Base-by-base conservation (phyloP, 2,797 vertebrate species). In the Mus caroli region DNA sequence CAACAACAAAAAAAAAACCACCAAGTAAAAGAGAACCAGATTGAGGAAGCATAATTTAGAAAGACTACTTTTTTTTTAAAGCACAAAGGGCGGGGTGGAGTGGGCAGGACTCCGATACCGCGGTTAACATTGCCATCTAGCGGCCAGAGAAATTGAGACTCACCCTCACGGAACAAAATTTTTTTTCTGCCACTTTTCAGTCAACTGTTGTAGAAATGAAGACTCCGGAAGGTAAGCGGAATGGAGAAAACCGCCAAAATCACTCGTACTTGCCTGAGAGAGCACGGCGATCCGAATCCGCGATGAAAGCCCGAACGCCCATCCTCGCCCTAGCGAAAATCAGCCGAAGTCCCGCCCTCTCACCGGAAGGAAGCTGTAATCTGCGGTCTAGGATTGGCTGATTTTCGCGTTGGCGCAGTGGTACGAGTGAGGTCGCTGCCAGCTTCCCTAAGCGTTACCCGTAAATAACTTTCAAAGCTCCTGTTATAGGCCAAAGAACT, bases 11-110 rank as follows among this genome's bases (percentile, higher is more conserved):
- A n/a, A n/a, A n/a, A n/a, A n/a, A n/a, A n/a, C n/a, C n/a, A 71
- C 20, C 79, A 73, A 60, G 24, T 14, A 37, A 71, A 28, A 50
- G 19, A 60, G 24, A 26, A 22, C 28, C 82, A 0, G 31, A 43
- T 14, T 6, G 19, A n/a, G 19, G 19, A 50, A 50, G 43, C 28
- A 50, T 24, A 67, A 67, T 71, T 71, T 52, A 28, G 34, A 71
- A 37, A 28, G 4, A 69, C 34, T 22, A 71, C 31, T 82, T 82
- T 85, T 87, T 88, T 75, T 58, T 50, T 50, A 10, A 10, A 88
- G 37, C 69, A 58, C 69, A 54, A 88, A 88, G 69, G 86, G 86
- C 37, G 69, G 86, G 52, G 86, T 75, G 26, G 37, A 73, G 37
- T 10, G 28, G 14, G n/a, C 20, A 40, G n/a, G 24, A 0, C n/a